Conservation (phyloP, 2,797 vertebrate genomes). For the Ficedula albicollis region DNA sequence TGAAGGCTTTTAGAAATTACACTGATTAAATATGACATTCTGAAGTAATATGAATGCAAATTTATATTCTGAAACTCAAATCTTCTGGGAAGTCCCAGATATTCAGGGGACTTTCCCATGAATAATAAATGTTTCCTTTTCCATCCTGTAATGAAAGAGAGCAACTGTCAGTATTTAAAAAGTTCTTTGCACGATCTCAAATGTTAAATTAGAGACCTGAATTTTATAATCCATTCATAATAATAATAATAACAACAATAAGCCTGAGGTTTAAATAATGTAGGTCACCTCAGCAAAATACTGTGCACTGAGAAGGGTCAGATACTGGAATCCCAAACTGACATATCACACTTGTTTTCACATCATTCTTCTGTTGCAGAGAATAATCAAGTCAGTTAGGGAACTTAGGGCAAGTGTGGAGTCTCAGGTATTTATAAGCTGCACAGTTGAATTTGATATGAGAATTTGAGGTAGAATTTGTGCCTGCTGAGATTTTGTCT, state of each 20-base stretch:
- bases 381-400: not conserved
- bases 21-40: not conserved
- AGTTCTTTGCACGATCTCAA: not conserved
- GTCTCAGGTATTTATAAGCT: not conserved
- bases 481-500: not conserved
- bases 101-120: not conserved
- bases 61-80: not conserved
- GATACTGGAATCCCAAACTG: not conserved
- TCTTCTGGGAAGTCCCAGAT: not conserved
- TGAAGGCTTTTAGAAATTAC: not conserved
- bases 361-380: not conserved
- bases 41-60: not conserved
- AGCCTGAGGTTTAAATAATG: not conserved
- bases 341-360: not conserved
- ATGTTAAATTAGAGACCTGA: not conserved
- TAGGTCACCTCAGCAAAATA: not conserved
- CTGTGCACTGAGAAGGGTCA: not conserved
- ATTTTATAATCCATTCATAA: not conserved
- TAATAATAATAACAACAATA: not conserved
- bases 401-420: not conserved
- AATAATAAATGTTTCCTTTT: not conserved
- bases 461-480: not conserved
- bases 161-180: not conserved
- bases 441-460: not conserved
- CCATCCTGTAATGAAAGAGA: not conserved